Evolutionary conservation across 2,888 invertebrate species (phyloP).

Genomic region (Oligia strigilis): DNA sequence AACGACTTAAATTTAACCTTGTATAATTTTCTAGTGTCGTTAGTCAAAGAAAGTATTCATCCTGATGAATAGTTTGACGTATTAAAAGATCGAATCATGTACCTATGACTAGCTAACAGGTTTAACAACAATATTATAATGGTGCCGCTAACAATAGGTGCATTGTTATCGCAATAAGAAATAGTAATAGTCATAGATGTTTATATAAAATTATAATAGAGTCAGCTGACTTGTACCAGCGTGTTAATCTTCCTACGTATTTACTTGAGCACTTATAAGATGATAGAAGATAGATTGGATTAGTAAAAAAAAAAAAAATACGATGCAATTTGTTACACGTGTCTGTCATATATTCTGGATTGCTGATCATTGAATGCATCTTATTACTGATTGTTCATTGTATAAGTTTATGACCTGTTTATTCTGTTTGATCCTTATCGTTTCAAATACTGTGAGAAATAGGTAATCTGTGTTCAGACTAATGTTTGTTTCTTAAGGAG

Average conservation of each 20-base stretch:
- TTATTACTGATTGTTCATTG: constrained; percentile 8
- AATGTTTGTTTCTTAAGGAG: neutral
- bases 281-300: constrained; percentile 5
- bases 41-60: neutral
- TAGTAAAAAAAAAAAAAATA: neutral
- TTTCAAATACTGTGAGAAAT: constrained; percentile 6
- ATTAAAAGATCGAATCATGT: neutral
- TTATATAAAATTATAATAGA: constrained; percentile 21
- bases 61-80: constrained; percentile 7
- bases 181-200: constrained; percentile 4
- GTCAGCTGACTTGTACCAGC: constrained; percentile 9
- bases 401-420: neutral
- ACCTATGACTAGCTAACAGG: neutral
- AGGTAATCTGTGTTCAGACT: neutral
- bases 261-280: neutral
- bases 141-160: constrained; percentile 15
- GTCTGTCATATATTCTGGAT: constrained; percentile 1
- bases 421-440: neutral
- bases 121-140: constrained; percentile 31
- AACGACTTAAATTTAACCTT: too few relatives aligned
- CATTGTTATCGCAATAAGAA: constrained; percentile 7
- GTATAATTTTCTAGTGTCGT: neutral
- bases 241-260: neutral
- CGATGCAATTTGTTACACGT: constrained; percentile 14
- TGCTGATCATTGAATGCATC: neutral